Evolutionary conservation across 2,888 invertebrate genomes (phyloP), one percentile per base, ranked within the genome.

Genomic region (Ochropacha duplaris): DNA sequence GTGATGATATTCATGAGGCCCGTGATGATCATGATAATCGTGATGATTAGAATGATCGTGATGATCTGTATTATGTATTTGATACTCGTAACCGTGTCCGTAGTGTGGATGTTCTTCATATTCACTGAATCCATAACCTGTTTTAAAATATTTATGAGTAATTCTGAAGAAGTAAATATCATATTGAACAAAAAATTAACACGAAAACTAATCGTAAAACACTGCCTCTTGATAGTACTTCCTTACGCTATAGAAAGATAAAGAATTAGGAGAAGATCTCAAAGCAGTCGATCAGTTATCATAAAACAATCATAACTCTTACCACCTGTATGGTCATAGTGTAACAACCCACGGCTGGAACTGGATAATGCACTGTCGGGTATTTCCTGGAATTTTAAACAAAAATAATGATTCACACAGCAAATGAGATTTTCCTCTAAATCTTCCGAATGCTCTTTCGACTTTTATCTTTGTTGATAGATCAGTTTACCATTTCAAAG

Each of bases 21-120:
- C 72, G 54, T 78, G 65, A n/a, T 79, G 79, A 39, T 71, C 71
- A 49, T 74, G 66, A 39, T 74, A 68, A 16, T 77, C 70, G 34
- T 68, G 62, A 50, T 68, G 66, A 51, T 58, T 56, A 50, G 65
- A 64, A 31, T 64, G 62, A 4, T 62, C 64, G 28, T 73, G 69
- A 49, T 69, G 61, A 51, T 62, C 69, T 65, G 64, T 12, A 64
- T 66, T 19, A 14, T 72, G 76, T 12, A 71, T 61, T 44, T 83
- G 81, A 51, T 86, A 83, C 14, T 85, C 89, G 54, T 84, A 81
- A 0, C 79, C 87, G 28, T 83, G 77, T 6, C 74, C 77, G 55
- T 82, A 80, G 57, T 83, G 82, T 22, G 84, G 81, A 12, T 69
- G 65, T 24, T 88, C 90, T 31, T 92, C 92, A 62, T 87, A 90